A percentile compares a stretch with the other conserved stretches of the same genome.
phyloP scores from a whole-genome alignment of 2,797 vertebrate genomes.

The Mormyrus proboscirostris region DNA sequence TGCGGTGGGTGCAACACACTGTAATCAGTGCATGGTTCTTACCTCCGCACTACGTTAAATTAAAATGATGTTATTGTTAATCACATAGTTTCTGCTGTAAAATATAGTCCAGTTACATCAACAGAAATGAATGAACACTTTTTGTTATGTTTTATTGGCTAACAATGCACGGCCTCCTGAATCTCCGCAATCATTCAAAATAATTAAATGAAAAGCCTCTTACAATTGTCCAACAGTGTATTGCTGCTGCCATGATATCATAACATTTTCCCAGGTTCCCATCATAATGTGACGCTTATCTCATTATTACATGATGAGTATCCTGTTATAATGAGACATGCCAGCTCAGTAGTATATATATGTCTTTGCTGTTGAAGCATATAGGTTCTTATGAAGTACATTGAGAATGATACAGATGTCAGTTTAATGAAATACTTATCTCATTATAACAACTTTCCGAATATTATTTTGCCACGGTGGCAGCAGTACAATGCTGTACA shows the following conservation, averaged over 20 bases:
- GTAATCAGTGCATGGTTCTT: no score
- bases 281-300: background rate
- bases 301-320: background rate
- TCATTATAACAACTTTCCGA: background rate
- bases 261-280: background rate
- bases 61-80: no score
- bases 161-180: no score
- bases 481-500: background rate
- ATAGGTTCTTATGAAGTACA: background rate
- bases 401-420: background rate
- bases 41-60: no score
- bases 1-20: no score
- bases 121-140: no score
- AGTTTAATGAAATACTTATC: background rate
- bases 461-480: background rate
- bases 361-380: no score
- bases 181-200: no score
- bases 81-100: no score
- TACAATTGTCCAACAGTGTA: background rate
- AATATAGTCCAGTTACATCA: no score
- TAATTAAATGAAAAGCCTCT: no score
- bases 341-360: background rate
- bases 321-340: background rate
- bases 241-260: background rate
- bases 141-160: no score